A percentile compares a stretch with the other conserved stretches of the same genome.
phyloP scores from a whole-genome alignment of 2,888 invertebrate species.

The Athalia rosae region DNA sequence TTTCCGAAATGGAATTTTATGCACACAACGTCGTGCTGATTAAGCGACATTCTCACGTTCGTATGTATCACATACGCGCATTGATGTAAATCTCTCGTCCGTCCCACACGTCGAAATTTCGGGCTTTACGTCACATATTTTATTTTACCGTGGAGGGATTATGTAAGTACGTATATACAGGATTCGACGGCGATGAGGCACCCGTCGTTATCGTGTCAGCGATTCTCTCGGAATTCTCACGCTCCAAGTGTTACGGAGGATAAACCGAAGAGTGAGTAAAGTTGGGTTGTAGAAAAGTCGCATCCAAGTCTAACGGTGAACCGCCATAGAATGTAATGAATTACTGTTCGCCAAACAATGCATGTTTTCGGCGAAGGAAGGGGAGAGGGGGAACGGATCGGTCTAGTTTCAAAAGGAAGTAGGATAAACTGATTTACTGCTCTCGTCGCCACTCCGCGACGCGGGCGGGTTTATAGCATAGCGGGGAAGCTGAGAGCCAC shows the following conservation, averaged over 20 bases:
- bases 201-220: conserved; percentile 7
- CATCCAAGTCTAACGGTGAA: conserved; percentile 56
- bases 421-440: conserved; percentile 62
- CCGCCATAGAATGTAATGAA: conserved; percentile 65
- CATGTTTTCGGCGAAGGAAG: conserved; percentile 6
- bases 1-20: neutral
- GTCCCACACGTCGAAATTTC: too few species aligned
- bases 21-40: neutral
- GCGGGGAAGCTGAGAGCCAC: neutral
- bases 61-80: too few species aligned
- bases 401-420: conserved; percentile 55
- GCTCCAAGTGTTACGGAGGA: conserved; percentile 30
- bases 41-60: too few species aligned
- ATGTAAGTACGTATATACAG: too few species aligned
- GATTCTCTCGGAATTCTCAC: neutral
- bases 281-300: conserved; percentile 24
- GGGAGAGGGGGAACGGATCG: conserved; percentile 50
- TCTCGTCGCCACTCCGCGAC: conserved; percentile 41
- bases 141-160: too few species aligned
- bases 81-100: too few species aligned
- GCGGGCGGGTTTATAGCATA: conserved; percentile 28
- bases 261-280: conserved; percentile 8
- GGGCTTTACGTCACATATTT: too few species aligned
- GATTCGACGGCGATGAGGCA: neutral
- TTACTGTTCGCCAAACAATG: conserved; percentile 67